phyloP scores from a whole-genome alignment of 2,888 invertebrate species.

The Atrina japonica region DNA sequence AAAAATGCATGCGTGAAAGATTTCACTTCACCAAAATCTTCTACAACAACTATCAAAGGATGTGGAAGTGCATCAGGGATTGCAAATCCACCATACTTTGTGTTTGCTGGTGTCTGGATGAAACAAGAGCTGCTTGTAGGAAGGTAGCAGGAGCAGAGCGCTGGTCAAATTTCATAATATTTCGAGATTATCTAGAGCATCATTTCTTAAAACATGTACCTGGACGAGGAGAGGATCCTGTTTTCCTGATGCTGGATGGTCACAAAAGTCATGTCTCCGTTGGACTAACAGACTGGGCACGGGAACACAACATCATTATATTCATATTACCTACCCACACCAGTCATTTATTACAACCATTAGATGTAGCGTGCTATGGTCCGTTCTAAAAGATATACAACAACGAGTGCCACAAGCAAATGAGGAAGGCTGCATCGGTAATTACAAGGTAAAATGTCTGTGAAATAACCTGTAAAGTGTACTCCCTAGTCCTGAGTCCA shows the following conservation, averaged over 20 bases:
- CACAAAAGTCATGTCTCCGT: conserved; percentile 11
- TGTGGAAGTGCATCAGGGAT: conserved; percentile 24
- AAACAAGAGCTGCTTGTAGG: conserved; percentile 14
- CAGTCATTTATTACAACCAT: conserved; percentile 20
- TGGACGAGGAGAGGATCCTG: conserved; percentile 11
- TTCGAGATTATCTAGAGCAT: conserved; percentile 34
- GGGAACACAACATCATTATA: conserved; percentile 12
- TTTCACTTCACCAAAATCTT: background rate
- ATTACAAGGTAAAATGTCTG: conserved; percentile 20
- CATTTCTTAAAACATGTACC: conserved; percentile 47
- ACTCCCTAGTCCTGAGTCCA: background rate
- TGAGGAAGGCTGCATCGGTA: background rate
- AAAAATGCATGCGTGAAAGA: conserved; percentile 5
- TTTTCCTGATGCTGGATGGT: conserved; percentile 12
- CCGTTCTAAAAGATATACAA: conserved; percentile 12
- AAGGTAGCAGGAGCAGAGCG: conserved; percentile 16
- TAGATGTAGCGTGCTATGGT: conserved; percentile 20
- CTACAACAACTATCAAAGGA: conserved; percentile 15
- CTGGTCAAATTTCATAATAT: conserved; percentile 30
- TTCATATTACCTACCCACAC: conserved; percentile 25
- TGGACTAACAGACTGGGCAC: conserved; percentile 14
- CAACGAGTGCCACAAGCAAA: conserved; percentile 12
- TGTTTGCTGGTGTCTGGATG: conserved; percentile 25
- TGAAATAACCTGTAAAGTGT: background rate
- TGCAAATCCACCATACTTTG: too few relatives aligned